Evolutionary conservation across 2,888 invertebrate species (phyloP), one percentile per base, ranked within the genome.

Genomic region (Allophyes oxyacanthae): DNA sequence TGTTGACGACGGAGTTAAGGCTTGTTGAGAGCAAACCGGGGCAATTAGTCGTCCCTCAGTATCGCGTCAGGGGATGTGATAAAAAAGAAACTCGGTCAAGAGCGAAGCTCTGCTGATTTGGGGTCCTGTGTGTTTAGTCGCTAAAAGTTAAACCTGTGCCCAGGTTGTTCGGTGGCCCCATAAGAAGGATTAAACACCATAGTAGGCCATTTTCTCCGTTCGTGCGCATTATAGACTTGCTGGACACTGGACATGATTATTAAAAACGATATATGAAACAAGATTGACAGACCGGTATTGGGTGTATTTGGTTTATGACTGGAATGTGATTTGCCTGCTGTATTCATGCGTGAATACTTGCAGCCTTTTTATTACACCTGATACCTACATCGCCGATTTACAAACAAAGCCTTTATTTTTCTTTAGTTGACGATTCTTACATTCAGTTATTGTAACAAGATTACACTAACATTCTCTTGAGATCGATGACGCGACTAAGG

Each of bases 21-120:
- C 72, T 78, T 78, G 74, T 75, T 62, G 66, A 70, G 71, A 75
- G 70, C 74, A 75, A 81, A 79, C 75, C 75, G 64, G 72, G 72
- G 59, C 83, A 82, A 83, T 83, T 81, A 83, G 72, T 62, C 45
- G 61, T 49, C 59, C 64, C 71, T 63, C 60, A 60, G 70, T 61
- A 55, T 64, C 56, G 53, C 46, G 59, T 11, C 36, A 37, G 34
- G 52, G 56, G 76, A 75, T 61, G 45, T 57, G 49, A 72, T 56
- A 71, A 72, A 65, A 64, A 28, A 25, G n/a, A 20, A 64, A 75
- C 56, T 60, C 68, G 59, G 72, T 72, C 68, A 66, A 72, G 59
- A 55, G 41, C 34, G 45, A 57, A 70, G 48, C 50, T 52, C 33
- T 46, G 46, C 41, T 52, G 65, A 52, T 66, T 66, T 66, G 41